phyloP scores from a whole-genome alignment of 2,113 vertebrate species.

The Dolichallabes microphthalmus region DNA sequence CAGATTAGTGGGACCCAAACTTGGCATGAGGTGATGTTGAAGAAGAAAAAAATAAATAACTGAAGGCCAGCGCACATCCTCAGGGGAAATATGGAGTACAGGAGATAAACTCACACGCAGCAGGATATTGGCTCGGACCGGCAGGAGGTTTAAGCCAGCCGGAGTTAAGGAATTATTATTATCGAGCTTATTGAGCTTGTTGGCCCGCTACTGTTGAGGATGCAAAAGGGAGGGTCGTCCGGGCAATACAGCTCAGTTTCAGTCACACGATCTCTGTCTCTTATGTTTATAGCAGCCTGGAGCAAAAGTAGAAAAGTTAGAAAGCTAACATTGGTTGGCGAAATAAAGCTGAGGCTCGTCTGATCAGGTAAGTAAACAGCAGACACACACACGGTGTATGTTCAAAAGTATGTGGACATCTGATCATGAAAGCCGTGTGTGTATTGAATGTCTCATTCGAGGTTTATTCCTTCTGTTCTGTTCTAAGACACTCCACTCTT shows the following conservation, averaged over 20 bases:
- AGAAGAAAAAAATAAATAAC: constrained; percentile 20
- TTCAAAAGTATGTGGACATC: background rate
- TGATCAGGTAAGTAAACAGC: background rate
- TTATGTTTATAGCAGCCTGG: background rate
- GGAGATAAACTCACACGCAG: constrained; percentile 46
- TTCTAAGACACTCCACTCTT: background rate
- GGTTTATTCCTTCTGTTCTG: background rate
- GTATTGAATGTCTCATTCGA: background rate
- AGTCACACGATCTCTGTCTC: background rate
- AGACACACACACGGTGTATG: background rate
- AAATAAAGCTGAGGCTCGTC: background rate
- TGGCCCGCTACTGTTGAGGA: constrained; percentile 36
- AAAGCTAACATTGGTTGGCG: background rate
- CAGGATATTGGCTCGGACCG: constrained; percentile 30
- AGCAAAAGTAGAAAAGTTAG: background rate
- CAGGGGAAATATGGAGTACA: background rate
- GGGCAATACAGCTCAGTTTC: background rate
- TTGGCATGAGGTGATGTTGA: constrained; percentile 31
- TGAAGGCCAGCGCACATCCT: constrained; percentile 3
- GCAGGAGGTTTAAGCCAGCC: constrained; percentile 31
- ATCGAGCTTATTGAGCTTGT: constrained; percentile 43
- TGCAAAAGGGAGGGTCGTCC: constrained; percentile 39
- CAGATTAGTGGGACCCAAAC: constrained; percentile 45
- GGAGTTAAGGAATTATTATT: constrained; percentile 45
- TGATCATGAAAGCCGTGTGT: background rate